Evolutionary conservation across 2,888 invertebrate species (phyloP).

Genomic region (Dynastes tityus): DNA sequence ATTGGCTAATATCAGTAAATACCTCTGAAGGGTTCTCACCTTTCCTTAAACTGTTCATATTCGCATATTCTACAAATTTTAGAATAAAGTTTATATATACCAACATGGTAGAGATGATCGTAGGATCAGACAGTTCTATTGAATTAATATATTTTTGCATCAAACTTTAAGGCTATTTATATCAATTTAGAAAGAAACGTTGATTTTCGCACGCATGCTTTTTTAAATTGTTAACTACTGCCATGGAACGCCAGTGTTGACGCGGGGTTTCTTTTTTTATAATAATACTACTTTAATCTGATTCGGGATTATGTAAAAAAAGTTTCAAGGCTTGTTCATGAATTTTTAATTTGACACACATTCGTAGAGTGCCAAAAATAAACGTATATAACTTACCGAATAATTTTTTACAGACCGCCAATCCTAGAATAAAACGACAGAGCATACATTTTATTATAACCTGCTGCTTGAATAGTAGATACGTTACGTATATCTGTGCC

Average conservation of each 20-base stretch:
- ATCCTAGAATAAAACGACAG: constrained; percentile 33
- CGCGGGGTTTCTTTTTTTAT: not conserved
- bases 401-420: not conserved
- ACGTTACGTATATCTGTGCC: constrained; percentile 15
- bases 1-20: no score
- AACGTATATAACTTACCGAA: constrained; percentile 14
- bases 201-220: not conserved
- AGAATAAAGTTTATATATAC: no score
- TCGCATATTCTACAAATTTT: no score
- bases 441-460: constrained; percentile 31
- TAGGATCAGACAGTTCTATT: not conserved
- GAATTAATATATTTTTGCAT: not conserved
- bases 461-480: not conserved
- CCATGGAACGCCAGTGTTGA: not conserved
- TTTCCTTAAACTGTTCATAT: no score
- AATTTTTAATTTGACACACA: constrained; percentile 33
- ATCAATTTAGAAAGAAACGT: constrained; percentile 6
- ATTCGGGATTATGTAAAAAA: constrained; percentile 15
- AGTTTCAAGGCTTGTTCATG: constrained; percentile 31
- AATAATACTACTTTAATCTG: not conserved
- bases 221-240: not conserved
- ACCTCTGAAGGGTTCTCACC: no score
- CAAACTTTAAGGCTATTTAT: not conserved
- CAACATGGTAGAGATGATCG: not conserved
- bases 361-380: constrained; percentile 26